These are phyloP conservation scores for Thamnaconus septentrionalis DNA, from an alignment of 2,113 vertebrate species.

Conservation along the genomic window DNA sequence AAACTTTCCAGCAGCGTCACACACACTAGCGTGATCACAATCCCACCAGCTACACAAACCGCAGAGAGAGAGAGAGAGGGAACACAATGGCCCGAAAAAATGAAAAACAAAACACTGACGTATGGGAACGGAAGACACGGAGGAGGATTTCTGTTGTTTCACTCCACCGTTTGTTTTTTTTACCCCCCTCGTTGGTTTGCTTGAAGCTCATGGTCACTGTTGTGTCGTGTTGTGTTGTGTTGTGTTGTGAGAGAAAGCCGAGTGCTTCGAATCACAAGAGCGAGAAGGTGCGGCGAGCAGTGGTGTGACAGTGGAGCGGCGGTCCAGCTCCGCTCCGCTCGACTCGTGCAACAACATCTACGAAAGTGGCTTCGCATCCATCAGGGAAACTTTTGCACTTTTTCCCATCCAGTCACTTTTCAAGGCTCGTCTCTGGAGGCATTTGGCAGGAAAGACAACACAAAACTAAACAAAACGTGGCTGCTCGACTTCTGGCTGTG, in stretches of 20 bases:
- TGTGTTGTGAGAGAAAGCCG: conserved; percentile 6
- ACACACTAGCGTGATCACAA: conserved; percentile 59
- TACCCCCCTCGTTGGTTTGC: not conserved
- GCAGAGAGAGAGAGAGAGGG: too few species aligned
- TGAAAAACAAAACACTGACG: conserved; percentile 57
- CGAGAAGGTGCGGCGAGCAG: conserved; percentile 48
- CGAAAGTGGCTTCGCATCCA: conserved; percentile 56
- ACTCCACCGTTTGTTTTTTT: too few species aligned
- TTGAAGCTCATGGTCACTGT: conserved; percentile 39
- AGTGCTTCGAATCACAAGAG: conserved; percentile 50
- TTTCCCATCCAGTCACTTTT: conserved; percentile 51
- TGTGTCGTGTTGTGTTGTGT: conserved; percentile 1
- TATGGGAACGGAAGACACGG: conserved; percentile 66
- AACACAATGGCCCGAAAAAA: conserved; percentile 3
- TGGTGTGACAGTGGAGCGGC: conserved; percentile 31
- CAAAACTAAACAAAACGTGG: conserved; percentile 1
- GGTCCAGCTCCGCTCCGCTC: conserved; percentile 24
- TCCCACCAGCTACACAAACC: conserved; percentile 56
- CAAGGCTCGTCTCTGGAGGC: conserved; percentile 60
- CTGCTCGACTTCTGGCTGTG: conserved; percentile 47
- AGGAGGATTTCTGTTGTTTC: conserved; percentile 16
- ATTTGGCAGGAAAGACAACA: conserved; percentile 51
- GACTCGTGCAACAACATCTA: conserved; percentile 71
- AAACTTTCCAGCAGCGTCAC: conserved; percentile 69
- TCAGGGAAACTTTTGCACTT: conserved; percentile 58